Conservation (phyloP, 2,113 vertebrate species). For the Oceanodroma tethys region DNA sequence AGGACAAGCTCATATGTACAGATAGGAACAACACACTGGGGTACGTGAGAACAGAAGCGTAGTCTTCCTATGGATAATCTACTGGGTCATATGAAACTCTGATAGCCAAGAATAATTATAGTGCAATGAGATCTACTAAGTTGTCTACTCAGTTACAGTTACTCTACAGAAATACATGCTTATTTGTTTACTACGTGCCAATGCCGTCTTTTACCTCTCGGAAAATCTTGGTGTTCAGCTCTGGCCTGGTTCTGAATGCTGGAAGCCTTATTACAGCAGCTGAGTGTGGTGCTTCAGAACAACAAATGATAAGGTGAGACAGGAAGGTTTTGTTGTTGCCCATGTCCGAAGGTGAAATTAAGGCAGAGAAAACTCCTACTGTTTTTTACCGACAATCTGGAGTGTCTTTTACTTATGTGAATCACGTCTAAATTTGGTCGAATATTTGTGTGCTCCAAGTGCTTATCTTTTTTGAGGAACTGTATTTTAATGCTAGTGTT, state of each 20-base stretch:
- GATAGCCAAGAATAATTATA: not conserved
- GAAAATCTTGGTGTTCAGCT: not conserved
- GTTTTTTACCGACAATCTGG: not conserved
- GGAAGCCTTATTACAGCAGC: not conserved
- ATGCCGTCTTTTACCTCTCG: not conserved
- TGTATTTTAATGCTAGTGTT: not conserved
- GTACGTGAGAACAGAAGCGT: not conserved
- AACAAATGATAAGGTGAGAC: not conserved
- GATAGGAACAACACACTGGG: not conserved
- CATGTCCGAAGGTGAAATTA: not conserved
- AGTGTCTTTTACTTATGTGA: not conserved
- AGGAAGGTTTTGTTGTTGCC: not conserved
- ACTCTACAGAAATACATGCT: not conserved
- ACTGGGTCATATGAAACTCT: not conserved
- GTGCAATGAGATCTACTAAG: not conserved
- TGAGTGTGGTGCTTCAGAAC: not conserved
- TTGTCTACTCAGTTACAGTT: not conserved
- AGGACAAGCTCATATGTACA: fast-evolving
- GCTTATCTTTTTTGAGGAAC: not conserved
- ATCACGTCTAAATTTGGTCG: not conserved
- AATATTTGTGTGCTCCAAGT: not conserved
- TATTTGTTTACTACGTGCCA: not conserved
- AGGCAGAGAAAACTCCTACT: not conserved
- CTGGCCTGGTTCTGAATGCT: not conserved
- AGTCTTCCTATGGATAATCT: not conserved